Conservation (phyloP, 2,797 vertebrate species). For the Muraenolepis orangiensis region DNA sequence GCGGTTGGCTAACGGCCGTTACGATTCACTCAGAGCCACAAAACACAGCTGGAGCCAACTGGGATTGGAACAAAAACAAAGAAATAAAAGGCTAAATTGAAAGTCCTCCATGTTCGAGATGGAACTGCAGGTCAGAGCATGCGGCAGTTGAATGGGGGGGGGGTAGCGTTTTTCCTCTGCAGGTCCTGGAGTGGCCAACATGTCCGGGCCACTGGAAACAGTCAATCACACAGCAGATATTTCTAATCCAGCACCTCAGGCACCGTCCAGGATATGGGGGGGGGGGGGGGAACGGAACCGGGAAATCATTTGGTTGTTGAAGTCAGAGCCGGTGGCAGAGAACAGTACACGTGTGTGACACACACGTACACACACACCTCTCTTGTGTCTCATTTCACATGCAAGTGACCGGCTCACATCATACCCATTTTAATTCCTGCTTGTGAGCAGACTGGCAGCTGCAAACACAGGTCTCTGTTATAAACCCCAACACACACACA, state of each 20-base stretch:
- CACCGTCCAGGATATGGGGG: neutral
- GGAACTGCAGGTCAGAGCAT: neutral
- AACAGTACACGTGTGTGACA: neutral
- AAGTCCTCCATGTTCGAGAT: neutral
- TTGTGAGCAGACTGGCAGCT: neutral
- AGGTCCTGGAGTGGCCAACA: neutral
- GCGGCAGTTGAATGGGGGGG: neutral
- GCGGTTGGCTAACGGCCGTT: too few species aligned
- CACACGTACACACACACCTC: neutral
- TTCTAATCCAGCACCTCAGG: neutral
- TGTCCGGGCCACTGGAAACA: neutral
- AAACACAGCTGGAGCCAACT: neutral
- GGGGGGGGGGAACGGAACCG: neutral
- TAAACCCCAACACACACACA: too few species aligned
- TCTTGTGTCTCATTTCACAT: neutral
- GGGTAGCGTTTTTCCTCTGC: neutral
- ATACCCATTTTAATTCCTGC: neutral
- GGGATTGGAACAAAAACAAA: neutral
- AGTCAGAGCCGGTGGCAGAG: neutral
- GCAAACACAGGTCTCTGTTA: neutral
- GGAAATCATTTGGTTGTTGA: neutral
- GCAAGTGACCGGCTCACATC: neutral
- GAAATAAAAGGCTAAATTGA: neutral
- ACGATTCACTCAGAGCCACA: neutral
- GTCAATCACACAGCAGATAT: neutral